These are phyloP conservation scores for Xenopus borealis DNA, from an alignment of 2,113 vertebrate species.

Conservation along the genomic window DNA sequence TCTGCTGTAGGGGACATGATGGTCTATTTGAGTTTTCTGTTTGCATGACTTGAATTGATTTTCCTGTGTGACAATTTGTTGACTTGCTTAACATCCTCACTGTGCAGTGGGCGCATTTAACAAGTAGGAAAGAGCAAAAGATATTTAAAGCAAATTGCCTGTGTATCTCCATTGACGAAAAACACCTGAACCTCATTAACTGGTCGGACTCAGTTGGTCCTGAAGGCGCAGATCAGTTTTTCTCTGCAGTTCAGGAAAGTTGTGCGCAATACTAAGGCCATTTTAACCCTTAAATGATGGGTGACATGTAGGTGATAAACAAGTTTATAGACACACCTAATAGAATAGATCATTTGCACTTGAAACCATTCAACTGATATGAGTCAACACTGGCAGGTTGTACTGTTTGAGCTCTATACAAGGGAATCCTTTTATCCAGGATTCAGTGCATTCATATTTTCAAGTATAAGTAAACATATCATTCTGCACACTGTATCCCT, in stretches of 20 bases:
- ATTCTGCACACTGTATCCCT: too few species aligned
- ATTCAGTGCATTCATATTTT: too few species aligned
- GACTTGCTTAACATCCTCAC: constrained; percentile 45
- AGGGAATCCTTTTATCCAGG: too few species aligned
- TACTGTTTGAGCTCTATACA: too few species aligned
- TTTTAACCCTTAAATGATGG: too few species aligned
- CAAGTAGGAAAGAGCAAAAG: constrained; percentile 34
- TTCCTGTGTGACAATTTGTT: constrained; percentile 42
- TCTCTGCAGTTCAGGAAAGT: background rate
- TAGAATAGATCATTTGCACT: too few species aligned
- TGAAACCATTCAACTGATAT: too few species aligned
- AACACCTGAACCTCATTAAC: constrained; percentile 42
- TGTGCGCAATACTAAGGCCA: too few species aligned
- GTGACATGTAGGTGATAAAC: too few species aligned
- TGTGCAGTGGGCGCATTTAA: constrained; percentile 42
- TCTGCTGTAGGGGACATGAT: constrained; percentile 37
- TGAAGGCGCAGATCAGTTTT: constrained; percentile 3
- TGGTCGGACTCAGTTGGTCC: constrained; percentile 29
- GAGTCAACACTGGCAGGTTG: too few species aligned
- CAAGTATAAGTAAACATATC: too few species aligned
- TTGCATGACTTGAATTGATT: constrained; percentile 45
- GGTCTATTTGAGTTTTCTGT: constrained; percentile 45
- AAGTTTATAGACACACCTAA: too few species aligned
- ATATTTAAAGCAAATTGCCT: constrained; percentile 44
- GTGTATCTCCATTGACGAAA: constrained; percentile 23